A percentile compares a stretch with the other conserved stretches of the same genome.
Evolutionary conservation across 2,113 vertebrate species (phyloP).

Genomic region (Alaudala cheleensis): DNA sequence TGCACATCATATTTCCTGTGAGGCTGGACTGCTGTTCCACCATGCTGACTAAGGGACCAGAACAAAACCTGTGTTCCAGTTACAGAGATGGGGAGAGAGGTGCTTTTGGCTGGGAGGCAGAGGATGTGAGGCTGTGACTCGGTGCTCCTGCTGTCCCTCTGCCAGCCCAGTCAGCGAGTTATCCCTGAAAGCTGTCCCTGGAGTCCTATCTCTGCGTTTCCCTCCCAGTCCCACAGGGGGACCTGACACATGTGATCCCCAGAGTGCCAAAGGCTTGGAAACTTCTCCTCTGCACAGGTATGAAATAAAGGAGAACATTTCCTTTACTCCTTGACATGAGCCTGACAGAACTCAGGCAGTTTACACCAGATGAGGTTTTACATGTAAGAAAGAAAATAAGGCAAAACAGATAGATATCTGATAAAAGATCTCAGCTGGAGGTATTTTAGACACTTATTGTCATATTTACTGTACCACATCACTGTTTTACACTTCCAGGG

Average conservation of each 20-base stretch:
- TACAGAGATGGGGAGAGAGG: background rate
- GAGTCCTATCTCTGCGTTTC: background rate
- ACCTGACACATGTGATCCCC: background rate
- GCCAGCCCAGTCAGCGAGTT: background rate
- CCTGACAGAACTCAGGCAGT: background rate
- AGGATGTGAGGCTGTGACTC: background rate
- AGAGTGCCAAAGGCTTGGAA: accelerated
- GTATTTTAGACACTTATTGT: background rate
- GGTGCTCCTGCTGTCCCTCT: accelerated
- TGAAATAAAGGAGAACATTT: background rate
- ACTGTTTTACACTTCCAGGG: background rate
- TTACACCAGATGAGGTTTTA: background rate
- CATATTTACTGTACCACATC: background rate
- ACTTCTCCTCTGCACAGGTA: background rate
- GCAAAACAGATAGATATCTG: background rate
- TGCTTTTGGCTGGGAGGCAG: background rate
- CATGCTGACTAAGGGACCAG: background rate
- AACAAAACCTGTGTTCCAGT: background rate
- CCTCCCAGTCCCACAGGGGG: background rate
- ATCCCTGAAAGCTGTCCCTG: background rate
- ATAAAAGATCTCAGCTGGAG: background rate
- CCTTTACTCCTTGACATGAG: background rate
- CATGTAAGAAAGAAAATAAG: background rate
- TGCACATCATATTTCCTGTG: background rate
- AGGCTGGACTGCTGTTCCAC: background rate